Conservation (phyloP, 2,113 vertebrate genomes). For the Trichechus manatus region DNA sequence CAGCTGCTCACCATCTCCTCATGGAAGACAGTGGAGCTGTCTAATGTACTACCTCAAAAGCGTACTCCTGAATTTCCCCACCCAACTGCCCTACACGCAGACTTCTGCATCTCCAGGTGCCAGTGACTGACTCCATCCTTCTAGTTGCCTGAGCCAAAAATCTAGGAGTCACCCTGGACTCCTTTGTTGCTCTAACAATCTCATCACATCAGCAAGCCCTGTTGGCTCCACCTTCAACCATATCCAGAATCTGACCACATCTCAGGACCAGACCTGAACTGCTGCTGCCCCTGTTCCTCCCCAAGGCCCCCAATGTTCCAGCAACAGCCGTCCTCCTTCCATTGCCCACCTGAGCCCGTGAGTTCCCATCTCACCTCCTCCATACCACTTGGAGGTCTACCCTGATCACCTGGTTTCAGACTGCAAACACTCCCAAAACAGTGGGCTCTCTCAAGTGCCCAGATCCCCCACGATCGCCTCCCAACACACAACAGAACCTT, state of each 20-base stretch:
- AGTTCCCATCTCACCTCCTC: neutral
- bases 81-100: too few species aligned
- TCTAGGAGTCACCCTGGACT: too few species aligned
- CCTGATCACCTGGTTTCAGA: neutral
- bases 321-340: neutral
- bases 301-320: too few species aligned
- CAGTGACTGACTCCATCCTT: too few species aligned
- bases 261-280: too few species aligned
- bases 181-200: neutral
- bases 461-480: neutral
- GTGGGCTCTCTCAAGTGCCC: neutral
- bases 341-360: fast-evolving
- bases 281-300: neutral
- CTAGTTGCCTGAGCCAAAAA: neutral
- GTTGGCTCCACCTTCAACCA: neutral
- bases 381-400: neutral
- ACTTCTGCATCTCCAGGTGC: neutral
- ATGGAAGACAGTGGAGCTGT: neutral
- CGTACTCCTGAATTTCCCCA: neutral
- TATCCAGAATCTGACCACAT: too few species aligned
- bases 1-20: neutral
- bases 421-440: neutral
- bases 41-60: neutral
- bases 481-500: fast-evolving
- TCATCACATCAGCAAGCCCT: neutral